These are phyloP conservation scores for Apotomis betuletana DNA, from an alignment of 2,888 invertebrate genomes.

Conservation along the genomic window DNA sequence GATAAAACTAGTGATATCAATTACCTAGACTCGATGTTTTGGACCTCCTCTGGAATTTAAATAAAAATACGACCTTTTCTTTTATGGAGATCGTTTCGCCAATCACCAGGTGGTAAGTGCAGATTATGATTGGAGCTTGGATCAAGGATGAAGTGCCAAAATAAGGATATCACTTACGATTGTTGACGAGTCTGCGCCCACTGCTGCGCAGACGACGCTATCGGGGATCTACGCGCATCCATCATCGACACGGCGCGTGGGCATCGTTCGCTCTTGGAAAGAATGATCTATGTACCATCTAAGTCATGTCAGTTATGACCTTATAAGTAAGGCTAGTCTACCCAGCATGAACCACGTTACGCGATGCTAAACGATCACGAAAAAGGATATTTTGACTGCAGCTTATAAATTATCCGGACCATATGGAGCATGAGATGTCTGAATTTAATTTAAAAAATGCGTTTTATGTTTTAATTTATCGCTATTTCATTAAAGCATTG, in stretches of 20 bases:
- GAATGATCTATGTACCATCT: background rate
- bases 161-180: conserved; percentile 32
- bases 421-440: background rate
- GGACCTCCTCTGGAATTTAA: too few species aligned
- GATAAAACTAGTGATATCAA: too few species aligned
- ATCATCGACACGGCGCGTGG: conserved; percentile 37
- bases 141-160: too few species aligned
- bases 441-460: too few species aligned
- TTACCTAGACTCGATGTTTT: too few species aligned
- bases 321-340: background rate
- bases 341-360: background rate
- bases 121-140: too few species aligned
- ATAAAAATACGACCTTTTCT: too few species aligned
- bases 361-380: conserved; percentile 1
- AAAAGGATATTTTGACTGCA: conserved; percentile 29
- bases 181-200: conserved; percentile 14
- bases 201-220: background rate
- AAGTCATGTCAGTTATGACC: background rate
- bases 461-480: too few species aligned
- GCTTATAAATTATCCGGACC: background rate
- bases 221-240: conserved; percentile 34
- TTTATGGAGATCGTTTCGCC: too few species aligned
- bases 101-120: too few species aligned
- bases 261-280: background rate
- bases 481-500: too few species aligned